Percentiles rank a stretch among this genome's conserved stretches.
These are phyloP conservation scores for Zaprionus tsacasi DNA, from an alignment of 1,140 invertebrate species.

Conservation along the genomic window DNA sequence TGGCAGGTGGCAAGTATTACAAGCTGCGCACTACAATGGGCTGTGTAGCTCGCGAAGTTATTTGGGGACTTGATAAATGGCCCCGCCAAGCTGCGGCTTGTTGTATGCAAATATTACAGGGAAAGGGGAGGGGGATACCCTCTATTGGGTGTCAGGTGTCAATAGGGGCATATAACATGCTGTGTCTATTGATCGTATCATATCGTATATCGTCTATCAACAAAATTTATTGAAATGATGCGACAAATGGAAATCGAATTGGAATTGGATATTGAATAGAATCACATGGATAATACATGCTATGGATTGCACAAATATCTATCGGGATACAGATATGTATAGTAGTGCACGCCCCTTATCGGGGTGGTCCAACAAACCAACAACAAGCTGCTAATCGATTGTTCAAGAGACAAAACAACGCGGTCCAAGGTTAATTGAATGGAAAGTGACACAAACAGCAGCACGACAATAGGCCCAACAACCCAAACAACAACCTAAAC, in stretches of 20 bases:
- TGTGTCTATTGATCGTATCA: background rate
- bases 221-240: constrained; percentile 18
- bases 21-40: constrained; percentile 18
- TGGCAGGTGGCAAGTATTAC: constrained; percentile 14
- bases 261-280: constrained; percentile 18
- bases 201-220: background rate
- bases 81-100: constrained; percentile 16
- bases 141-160: background rate
- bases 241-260: constrained; percentile 5
- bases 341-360: background rate
- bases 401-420: constrained; percentile 22
- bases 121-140: fast-evolving
- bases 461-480: background rate
- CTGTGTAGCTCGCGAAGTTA: constrained; percentile 9
- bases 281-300: background rate
- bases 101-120: constrained; percentile 30
- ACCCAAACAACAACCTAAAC: background rate
- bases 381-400: constrained; percentile 50
- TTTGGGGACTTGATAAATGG: constrained; percentile 33
- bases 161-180: constrained; percentile 6
- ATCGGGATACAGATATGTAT: too few species aligned
- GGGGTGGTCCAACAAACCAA: constrained; percentile 21
- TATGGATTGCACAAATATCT: background rate
- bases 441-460: constrained; percentile 25
- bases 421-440: constrained; percentile 51